Evolutionary conservation across 2,888 invertebrate genomes (phyloP), one percentile per base, ranked within the genome.

Genomic region (Hirtodrosophila confusa): DNA sequence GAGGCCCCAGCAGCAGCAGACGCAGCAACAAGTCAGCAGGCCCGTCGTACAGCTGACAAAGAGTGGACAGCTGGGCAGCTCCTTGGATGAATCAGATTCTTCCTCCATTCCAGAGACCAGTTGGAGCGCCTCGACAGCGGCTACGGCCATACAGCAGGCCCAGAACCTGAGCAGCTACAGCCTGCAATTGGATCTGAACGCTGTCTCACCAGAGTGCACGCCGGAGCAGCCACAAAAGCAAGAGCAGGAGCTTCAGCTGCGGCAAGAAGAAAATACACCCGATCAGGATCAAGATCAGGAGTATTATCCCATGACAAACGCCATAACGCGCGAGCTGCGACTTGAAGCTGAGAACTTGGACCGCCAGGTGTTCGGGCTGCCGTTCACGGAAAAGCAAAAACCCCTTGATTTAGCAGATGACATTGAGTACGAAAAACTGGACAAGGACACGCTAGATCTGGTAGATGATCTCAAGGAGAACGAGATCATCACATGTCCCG

Each of bases 241-340:
- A 87, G 79, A 89, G 90, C 48, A 88, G 3, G 57, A 54, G 11
- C 12, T 17, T 1, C 17, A 17, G 17, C 17, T 17, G 17, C 17
- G 17, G 17, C 17, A 17, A 17, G 17, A 48, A 3, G 65, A 53
- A 0, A 50, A 4, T 11, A 68, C 76, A 11, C 54, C 66, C 10
- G 82, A 82, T 23, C 95, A 96, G 78, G 95, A 95, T 39, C 95
- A 96, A 74, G 95, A 95, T 88, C 95, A 96, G 72, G 95, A 95
- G 88, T 97, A 96, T 89, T 96, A 95, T 88, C 96, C 97, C 3
- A 95, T 97, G 95, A 96, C 96, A 0, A 97, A 96, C 4, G 96
- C 97, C 3, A 96, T 97, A 92, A 97, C 97, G 0, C 93, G 96
- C 80, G 97, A 97, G 89, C 91, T 97, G 80, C 93, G 95, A 80